phyloP scores from a whole-genome alignment of 2,113 vertebrate species.

The Hymenochirus boettgeri region DNA sequence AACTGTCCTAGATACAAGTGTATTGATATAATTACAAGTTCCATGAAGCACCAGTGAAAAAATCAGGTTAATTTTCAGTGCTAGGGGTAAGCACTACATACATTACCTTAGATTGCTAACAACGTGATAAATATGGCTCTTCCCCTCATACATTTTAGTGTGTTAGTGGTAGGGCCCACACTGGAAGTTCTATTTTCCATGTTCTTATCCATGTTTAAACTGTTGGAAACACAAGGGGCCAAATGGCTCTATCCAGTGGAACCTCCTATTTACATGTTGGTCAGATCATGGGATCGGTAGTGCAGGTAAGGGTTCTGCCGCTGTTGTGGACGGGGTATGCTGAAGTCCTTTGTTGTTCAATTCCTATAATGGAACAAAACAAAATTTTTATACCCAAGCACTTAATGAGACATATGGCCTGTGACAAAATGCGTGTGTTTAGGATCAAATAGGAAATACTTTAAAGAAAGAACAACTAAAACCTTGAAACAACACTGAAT shows the following conservation, averaged over 20 bases:
- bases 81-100: not conserved
- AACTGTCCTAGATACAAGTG: too few species aligned
- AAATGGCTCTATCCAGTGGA: not conserved
- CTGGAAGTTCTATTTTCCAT: not conserved
- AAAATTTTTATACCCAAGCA: not conserved
- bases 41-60: not conserved
- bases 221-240: not conserved
- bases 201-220: too few species aligned
- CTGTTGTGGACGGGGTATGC: conserved; percentile 56
- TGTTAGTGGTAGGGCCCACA: not conserved
- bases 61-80: not conserved
- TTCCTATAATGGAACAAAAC: conserved; percentile 34
- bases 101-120: not conserved
- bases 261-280: not conserved
- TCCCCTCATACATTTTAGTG: not conserved
- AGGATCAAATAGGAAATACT: too few species aligned
- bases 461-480: too few species aligned
- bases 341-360: conserved; percentile 52
- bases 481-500: too few species aligned
- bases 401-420: too few species aligned
- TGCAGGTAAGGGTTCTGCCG: conserved; percentile 49
- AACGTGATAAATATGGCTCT: not conserved
- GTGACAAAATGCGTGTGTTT: too few species aligned
- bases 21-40: too few species aligned
- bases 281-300: conserved; percentile 25